These are phyloP conservation scores for Glossophaga mutica DNA, from an alignment of 2,797 vertebrate genomes.

Conservation along the genomic window DNA sequence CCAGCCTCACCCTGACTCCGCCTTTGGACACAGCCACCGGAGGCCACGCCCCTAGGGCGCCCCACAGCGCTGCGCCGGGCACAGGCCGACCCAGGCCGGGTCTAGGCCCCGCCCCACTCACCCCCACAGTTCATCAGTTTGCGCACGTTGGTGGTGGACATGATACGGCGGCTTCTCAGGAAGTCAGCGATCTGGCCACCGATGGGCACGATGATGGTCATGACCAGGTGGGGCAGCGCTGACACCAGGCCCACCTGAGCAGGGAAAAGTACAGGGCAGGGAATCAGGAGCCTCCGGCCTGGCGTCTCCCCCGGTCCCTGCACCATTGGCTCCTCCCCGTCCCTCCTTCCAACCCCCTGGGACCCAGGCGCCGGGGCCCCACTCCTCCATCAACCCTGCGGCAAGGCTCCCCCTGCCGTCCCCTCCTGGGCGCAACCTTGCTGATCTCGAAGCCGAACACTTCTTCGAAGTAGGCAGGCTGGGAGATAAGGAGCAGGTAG, in stretches of 20 bases:
- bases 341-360: background rate
- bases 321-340: background rate
- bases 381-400: background rate
- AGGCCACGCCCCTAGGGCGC: background rate
- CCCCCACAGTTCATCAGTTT: constrained; percentile 97
- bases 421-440: constrained; percentile 84
- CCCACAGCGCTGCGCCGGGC: too few relatives aligned
- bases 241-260: constrained; percentile 91
- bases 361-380: background rate
- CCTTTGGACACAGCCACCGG: background rate
- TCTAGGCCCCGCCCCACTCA: constrained; percentile 68
- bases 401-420: background rate
- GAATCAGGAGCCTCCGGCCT: background rate
- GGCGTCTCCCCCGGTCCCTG: background rate
- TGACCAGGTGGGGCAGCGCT: constrained; percentile 93
- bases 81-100: rapidly evolving
- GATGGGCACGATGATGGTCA: constrained; percentile 95
- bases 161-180: constrained; percentile 87
- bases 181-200: constrained; percentile 93
- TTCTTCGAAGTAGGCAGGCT: constrained; percentile 95
- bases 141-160: constrained; percentile 94
- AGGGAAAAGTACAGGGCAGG: background rate
- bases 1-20: rapidly evolving
- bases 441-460: constrained; percentile 95
- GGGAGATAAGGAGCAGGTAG: constrained; percentile 94